Evolutionary conservation across 2,113 vertebrate species (phyloP).

Genomic region (Hylia prasina): DNA sequence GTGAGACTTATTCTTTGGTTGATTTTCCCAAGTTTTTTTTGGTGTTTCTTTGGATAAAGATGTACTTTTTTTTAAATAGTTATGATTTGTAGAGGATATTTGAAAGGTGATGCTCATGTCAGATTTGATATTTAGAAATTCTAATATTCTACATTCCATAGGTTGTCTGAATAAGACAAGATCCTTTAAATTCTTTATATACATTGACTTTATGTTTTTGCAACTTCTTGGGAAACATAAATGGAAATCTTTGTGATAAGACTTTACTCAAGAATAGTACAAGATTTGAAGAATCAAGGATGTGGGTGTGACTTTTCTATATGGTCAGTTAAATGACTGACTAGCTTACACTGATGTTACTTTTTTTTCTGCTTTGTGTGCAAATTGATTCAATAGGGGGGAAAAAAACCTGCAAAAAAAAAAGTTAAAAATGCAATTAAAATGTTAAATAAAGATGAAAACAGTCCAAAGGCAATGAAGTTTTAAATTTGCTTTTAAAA

Average conservation of each 20-base stretch:
- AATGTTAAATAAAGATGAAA: not conserved
- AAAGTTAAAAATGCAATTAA: not conserved
- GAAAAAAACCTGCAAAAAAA: not conserved
- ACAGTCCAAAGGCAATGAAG: not conserved
- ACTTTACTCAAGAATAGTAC: not conserved
- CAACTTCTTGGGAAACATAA: not conserved
- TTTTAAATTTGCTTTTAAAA: not conserved
- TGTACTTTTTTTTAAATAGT: fast-evolving
- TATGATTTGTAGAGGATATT: not conserved
- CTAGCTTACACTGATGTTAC: not conserved
- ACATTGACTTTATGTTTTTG: not conserved
- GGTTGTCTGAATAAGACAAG: not conserved
- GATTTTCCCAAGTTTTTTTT: not conserved
- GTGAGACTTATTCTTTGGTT: not conserved
- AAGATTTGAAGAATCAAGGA: not conserved
- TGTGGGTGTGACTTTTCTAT: not conserved
- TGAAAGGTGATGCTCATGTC: not conserved
- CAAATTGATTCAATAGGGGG: not conserved
- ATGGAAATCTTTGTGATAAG: not conserved
- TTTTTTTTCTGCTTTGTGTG: not conserved
- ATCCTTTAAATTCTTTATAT: not conserved
- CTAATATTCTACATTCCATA: not conserved
- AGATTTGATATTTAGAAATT: not conserved
- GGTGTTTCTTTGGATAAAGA: not conserved
- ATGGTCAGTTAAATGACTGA: not conserved